Evolutionary conservation across 2,113 vertebrate species (phyloP).

Genomic region (Megaleporinus macrocephalus): DNA sequence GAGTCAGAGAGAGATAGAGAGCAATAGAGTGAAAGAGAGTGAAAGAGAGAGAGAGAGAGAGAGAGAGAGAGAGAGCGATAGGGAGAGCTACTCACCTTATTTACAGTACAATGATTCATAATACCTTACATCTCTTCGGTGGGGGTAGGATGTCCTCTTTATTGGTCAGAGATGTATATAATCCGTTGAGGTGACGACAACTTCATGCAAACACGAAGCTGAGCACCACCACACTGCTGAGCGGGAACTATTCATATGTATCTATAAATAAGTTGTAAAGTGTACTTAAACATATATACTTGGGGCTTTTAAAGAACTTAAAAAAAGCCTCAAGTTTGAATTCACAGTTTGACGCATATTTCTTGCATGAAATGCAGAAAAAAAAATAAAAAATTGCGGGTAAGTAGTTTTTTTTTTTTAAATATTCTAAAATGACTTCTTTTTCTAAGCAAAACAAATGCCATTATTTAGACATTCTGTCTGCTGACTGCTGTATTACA

Average conservation of each 20-base stretch:
- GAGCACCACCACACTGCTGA: not conserved
- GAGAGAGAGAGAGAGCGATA: not conserved
- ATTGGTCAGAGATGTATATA: constrained; percentile 19
- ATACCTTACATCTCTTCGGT: constrained; percentile 16
- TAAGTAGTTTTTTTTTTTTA: too few species aligned
- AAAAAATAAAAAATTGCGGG: too few species aligned
- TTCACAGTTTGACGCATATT: too few species aligned
- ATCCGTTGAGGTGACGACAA: constrained; percentile 28
- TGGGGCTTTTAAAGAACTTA: not conserved
- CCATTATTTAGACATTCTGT: too few species aligned
- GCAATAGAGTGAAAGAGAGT: not conserved
- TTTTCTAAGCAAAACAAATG: too few species aligned
- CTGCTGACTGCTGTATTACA: too few species aligned
- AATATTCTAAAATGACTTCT: too few species aligned
- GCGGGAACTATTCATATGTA: not conserved
- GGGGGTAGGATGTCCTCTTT: constrained; percentile 3
- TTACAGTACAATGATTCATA: constrained; percentile 11
- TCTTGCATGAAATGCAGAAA: too few species aligned
- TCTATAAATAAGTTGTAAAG: not conserved
- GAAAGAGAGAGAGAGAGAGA: not conserved
- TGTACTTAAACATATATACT: constrained; percentile 6
- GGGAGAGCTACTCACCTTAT: constrained; percentile 15
- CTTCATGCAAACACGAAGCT: constrained; percentile 29
- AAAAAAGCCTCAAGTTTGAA: too few species aligned
- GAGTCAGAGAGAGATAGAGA: not conserved